phyloP scores from a whole-genome alignment of 2,113 vertebrate genomes.

The Periophthalmodon schlosseri region DNA sequence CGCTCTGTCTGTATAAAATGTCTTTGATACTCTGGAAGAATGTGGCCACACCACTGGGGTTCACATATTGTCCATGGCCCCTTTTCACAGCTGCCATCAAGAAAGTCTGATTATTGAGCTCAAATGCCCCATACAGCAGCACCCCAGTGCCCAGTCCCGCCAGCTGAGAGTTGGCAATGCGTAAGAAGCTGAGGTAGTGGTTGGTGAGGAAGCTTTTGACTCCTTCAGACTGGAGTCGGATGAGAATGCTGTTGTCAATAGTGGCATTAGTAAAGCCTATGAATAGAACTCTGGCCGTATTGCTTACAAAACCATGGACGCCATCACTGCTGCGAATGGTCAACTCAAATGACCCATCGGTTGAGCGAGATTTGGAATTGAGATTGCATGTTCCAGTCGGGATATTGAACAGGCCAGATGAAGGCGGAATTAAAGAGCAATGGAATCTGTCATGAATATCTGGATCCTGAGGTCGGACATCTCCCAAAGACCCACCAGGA shows the following conservation, averaged over 20 bases:
- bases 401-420: slow-evolving; percentile 88
- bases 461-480: slow-evolving; percentile 90
- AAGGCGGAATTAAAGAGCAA: slow-evolving; percentile 87
- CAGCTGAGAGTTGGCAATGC: slow-evolving; percentile 89
- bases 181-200: slow-evolving; percentile 92
- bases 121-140: slow-evolving; percentile 87
- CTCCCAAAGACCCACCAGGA: slow-evolving; percentile 89
- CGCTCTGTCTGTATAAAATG: slow-evolving; percentile 87
- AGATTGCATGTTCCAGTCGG: slow-evolving; percentile 86
- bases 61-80: slow-evolving; percentile 86
- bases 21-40: slow-evolving; percentile 98
- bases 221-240: slow-evolving; percentile 81
- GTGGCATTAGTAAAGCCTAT: slow-evolving; percentile 86
- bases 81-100: slow-evolving; percentile 89
- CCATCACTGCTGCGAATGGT: slow-evolving; percentile 87
- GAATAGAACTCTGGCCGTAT: slow-evolving; percentile 85
- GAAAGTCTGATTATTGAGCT: slow-evolving; percentile 89
- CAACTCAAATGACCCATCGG: slow-evolving; percentile 90
- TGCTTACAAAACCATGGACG: slow-evolving; percentile 85
- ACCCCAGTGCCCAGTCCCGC: slow-evolving; percentile 88
- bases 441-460: slow-evolving; percentile 91
- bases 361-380: slow-evolving; percentile 84
- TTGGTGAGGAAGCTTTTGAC: slow-evolving; percentile 86
- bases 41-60: slow-evolving; percentile 89
- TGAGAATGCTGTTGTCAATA: slow-evolving; percentile 92